Evolutionary conservation across 1,140 invertebrate species (phyloP).

Genomic region (Carposina sasakii): DNA sequence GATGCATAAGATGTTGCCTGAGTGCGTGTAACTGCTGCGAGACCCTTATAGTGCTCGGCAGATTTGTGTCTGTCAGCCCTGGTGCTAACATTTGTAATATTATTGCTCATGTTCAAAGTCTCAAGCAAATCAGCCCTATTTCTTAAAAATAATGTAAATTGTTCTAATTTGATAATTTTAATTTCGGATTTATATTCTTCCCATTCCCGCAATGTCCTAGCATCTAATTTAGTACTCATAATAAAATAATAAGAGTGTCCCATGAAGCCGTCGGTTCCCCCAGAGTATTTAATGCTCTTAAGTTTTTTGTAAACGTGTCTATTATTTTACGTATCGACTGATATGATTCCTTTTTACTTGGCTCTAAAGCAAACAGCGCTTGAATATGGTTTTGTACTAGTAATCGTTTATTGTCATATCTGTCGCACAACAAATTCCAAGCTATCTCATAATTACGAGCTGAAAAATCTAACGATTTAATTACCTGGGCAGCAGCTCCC

Average conservation of each 20-base stretch:
- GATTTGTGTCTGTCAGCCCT: slow-evolving; percentile 7
- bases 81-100: background rate
- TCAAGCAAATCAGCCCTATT: too few relatives aligned
- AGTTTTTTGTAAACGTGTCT: slow-evolving; percentile 6
- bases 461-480: background rate
- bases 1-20: too few relatives aligned
- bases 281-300: slow-evolving; percentile 5
- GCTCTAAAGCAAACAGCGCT: slow-evolving; percentile 2
- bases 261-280: slow-evolving; percentile 10
- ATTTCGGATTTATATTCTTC: slow-evolving; percentile 6
- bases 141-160: too few relatives aligned
- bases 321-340: slow-evolving; percentile 8
- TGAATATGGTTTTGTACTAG: background rate
- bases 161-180: slow-evolving; percentile 1
- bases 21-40: slow-evolving; percentile 2
- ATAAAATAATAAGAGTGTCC: slow-evolving; percentile 10
- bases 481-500: background rate
- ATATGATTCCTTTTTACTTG: slow-evolving; percentile 7
- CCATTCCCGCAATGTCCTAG: slow-evolving; percentile 10
- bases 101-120: slow-evolving; percentile 1
- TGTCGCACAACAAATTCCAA: background rate
- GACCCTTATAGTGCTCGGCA: slow-evolving; percentile 4
- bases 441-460: background rate
- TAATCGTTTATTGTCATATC: background rate
- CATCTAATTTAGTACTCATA: slow-evolving; percentile 5